phyloP scores from a whole-genome alignment of 2,888 invertebrate species.

The Hyposoter dolosus region DNA sequence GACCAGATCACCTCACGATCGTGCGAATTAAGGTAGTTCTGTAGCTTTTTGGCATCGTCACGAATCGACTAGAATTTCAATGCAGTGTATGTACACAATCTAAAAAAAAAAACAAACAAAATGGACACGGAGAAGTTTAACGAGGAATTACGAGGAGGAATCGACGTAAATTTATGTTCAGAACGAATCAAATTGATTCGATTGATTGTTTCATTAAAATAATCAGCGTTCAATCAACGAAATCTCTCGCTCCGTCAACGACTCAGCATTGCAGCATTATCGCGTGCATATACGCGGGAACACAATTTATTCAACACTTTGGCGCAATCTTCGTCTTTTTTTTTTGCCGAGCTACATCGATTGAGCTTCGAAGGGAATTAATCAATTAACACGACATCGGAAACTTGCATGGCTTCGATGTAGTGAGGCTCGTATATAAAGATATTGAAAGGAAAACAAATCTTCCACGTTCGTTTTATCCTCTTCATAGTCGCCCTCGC shows the following conservation, averaged over 20 bases:
- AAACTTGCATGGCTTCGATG: constrained; percentile 37
- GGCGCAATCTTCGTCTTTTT: not conserved
- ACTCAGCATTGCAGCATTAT: not conserved
- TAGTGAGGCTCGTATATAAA: not conserved
- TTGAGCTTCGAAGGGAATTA: constrained; percentile 8
- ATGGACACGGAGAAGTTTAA: no score
- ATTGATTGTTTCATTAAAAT: not conserved
- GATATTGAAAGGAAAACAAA: constrained; percentile 21
- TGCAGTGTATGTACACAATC: no score
- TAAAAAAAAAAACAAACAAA: no score
- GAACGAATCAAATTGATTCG: no score
- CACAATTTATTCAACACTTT: not conserved
- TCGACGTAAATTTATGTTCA: no score
- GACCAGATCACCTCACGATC: not conserved
- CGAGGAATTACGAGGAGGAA: no score
- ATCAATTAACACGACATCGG: constrained; percentile 38
- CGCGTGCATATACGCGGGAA: not conserved
- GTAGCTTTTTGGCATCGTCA: no score
- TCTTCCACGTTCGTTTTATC: constrained; percentile 41
- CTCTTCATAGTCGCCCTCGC: constrained; percentile 49
- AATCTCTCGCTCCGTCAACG: not conserved
- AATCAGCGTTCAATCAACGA: not conserved
- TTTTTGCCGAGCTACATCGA: constrained; percentile 1
- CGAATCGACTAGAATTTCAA: no score
- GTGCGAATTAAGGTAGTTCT: not conserved